Evolutionary conservation across 1,140 invertebrate species (phyloP).

Genomic region (Sycophila sp.): DNA sequence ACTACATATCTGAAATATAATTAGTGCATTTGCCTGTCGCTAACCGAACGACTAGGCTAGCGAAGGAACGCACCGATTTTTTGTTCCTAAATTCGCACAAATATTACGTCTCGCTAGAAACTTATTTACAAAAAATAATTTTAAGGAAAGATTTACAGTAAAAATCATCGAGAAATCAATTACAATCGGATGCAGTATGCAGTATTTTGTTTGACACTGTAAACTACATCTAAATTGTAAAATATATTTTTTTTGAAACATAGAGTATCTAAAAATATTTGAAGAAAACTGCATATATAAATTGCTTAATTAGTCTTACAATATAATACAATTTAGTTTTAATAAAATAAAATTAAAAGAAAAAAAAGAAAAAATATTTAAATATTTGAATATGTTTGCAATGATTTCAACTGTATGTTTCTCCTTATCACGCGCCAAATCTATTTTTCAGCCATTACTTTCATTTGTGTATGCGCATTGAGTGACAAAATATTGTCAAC

Average conservation of each 20-base stretch:
- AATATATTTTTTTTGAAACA: no score
- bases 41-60: constrained; percentile 19
- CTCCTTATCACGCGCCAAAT: constrained; percentile 1
- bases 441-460: constrained; percentile 13
- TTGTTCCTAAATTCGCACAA: constrained; percentile 19
- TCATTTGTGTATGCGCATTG: constrained; percentile 3
- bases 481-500: constrained; percentile 3
- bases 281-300: no score
- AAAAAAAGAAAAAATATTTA: no score
- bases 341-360: no score
- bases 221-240: no score
- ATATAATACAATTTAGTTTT: background rate
- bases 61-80: constrained; percentile 18
- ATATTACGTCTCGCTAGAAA: constrained; percentile 9
- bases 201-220: no score
- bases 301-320: no score
- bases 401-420: constrained; percentile 6
- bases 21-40: background rate
- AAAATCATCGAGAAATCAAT: constrained; percentile 15
- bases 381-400: background rate
- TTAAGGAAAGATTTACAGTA: constrained; percentile 10
- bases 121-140: constrained; percentile 29
- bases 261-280: no score
- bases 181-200: no score
- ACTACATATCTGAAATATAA: constrained; percentile 22